Percentiles rank a stretch among this genome's conserved stretches.
Evolutionary conservation across 2,113 vertebrate genomes (phyloP).

Genomic region (Crotalus viridis): DNA sequence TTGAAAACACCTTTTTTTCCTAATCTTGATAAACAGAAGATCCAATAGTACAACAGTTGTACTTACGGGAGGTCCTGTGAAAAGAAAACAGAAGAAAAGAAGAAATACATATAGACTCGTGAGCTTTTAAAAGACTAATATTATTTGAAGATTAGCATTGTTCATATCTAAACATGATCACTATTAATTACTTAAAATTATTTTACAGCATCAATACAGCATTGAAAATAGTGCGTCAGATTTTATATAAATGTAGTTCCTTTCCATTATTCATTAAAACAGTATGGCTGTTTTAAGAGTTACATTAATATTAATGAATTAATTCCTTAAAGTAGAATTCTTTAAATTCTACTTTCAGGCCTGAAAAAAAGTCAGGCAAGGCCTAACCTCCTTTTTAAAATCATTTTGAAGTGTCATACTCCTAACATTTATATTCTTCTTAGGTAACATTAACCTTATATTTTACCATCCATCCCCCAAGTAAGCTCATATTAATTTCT

Average conservation of each 20-base stretch:
- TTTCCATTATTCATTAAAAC: not conserved
- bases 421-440: constrained; percentile 1
- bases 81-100: constrained; percentile 47
- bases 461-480: constrained; percentile 44
- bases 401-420: not conserved
- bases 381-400: not conserved
- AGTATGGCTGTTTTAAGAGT: not conserved
- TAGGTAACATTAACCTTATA: constrained; percentile 1
- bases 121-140: constrained; percentile 28
- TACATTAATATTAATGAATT: not conserved
- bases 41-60: constrained; percentile 62
- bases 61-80: constrained; percentile 97
- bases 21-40: constrained; percentile 61
- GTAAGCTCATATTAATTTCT: constrained; percentile 46
- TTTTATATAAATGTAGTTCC: not conserved
- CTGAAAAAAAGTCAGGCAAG: not conserved
- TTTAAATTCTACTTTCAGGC: not conserved
- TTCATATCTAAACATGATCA: constrained; percentile 20
- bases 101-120: constrained; percentile 45
- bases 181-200: not conserved
- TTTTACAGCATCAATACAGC: not conserved
- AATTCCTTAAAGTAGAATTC: not conserved
- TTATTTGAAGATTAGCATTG: constrained; percentile 6
- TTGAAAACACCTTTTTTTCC: constrained; percentile 61
- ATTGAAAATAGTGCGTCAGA: not conserved